A percentile compares a stretch with the other conserved stretches of the same genome.
phyloP scores from a whole-genome alignment of 2,888 invertebrate species.

The Lasius fuliginosus region DNA sequence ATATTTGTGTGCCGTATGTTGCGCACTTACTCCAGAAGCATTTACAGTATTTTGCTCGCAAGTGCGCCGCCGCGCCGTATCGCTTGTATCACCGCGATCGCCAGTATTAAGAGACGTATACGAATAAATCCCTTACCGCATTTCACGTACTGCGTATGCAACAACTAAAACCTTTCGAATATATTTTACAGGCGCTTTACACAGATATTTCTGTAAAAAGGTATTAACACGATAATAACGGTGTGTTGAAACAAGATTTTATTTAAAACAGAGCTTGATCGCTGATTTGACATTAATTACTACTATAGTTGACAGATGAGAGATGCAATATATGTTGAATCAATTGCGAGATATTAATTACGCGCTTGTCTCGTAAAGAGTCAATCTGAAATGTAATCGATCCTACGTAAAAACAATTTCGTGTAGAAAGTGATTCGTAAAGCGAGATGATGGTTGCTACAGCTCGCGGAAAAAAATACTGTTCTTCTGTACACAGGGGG shows the following conservation, averaged over 20 bases:
- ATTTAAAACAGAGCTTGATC: constrained; percentile 21
- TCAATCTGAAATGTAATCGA: background rate
- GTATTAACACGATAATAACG: background rate
- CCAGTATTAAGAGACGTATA: background rate
- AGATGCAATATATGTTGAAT: constrained; percentile 27
- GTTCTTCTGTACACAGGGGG: background rate
- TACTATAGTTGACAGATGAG: background rate
- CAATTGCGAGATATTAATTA: constrained; percentile 38
- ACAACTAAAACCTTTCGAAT: background rate
- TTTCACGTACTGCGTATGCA: background rate
- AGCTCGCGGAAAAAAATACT: constrained; percentile 5
- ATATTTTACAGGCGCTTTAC: background rate
- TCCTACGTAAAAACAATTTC: constrained; percentile 18
- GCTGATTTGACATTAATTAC: constrained; percentile 19
- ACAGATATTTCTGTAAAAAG: background rate
- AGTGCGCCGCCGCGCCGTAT: constrained; percentile 14
- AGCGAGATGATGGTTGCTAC: constrained; percentile 17
- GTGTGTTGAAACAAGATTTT: background rate
- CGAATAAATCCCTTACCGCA: background rate
- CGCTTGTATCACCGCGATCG: constrained; percentile 31
- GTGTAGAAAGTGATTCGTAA: constrained; percentile 44
- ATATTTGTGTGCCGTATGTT: constrained; percentile 21
- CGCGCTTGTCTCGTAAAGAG: constrained; percentile 25
- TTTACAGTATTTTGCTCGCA: constrained; percentile 57
- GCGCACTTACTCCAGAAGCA: constrained; percentile 60